phyloP scores from a whole-genome alignment of 2,113 vertebrate genomes.

The Otis tarda region DNA sequence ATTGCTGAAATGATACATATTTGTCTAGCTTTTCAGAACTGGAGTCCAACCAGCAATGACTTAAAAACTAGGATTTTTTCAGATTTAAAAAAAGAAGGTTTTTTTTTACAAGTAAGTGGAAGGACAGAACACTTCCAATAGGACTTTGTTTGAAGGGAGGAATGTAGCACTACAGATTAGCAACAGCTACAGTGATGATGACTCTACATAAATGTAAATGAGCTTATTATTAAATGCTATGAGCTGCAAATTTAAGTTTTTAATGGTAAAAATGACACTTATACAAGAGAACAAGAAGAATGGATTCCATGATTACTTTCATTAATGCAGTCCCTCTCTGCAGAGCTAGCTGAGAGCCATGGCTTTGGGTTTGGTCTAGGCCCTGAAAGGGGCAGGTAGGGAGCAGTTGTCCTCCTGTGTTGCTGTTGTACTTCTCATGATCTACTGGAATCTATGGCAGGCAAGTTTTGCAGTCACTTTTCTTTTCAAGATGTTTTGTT shows the following conservation, averaged over 20 bases:
- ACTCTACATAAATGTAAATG: background rate
- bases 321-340: background rate
- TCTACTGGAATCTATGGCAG: background rate
- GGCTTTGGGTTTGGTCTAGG: background rate
- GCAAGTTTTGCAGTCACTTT: background rate
- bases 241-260: background rate
- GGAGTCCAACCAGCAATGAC: background rate
- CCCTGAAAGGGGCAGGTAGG: background rate
- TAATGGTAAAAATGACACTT: background rate
- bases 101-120: background rate
- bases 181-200: background rate
- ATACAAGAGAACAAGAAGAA: background rate
- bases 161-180: background rate
- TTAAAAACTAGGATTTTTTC: background rate
- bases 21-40: background rate
- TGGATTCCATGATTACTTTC: background rate
- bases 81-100: background rate
- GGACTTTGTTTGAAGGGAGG: background rate
- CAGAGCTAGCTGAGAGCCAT: background rate
- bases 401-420: too few relatives aligned
- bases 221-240: constrained; percentile 7
- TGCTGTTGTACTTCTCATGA: background rate
- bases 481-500: background rate
- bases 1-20: background rate
- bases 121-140: background rate